Evolutionary conservation across 2,113 vertebrate genomes (phyloP).

Genomic region (Ameiurus melas): DNA sequence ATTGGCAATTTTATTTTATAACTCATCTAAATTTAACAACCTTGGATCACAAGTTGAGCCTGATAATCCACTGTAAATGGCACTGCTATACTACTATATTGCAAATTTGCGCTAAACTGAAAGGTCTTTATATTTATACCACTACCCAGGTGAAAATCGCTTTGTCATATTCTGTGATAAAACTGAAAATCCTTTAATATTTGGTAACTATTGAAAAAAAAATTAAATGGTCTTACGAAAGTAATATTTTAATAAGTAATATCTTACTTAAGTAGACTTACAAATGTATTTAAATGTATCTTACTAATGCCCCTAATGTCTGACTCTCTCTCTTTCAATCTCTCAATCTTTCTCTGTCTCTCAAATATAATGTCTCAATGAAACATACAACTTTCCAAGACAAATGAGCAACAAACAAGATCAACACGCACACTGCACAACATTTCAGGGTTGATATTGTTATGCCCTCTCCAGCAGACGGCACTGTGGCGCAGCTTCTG

Average conservation of each 20-base stretch:
- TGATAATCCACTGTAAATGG: neutral
- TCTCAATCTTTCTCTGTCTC: neutral
- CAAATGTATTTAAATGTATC: neutral
- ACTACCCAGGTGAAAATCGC: neutral
- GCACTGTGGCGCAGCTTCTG: too few relatives aligned
- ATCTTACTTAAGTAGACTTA: neutral
- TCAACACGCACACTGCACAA: too few relatives aligned
- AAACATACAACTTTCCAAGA: neutral
- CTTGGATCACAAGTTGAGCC: neutral
- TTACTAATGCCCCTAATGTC: too few relatives aligned
- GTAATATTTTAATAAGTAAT: neutral
- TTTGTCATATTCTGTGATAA: neutral
- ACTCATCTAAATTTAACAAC: slow-evolving; percentile 13
- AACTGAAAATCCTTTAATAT: too few relatives aligned
- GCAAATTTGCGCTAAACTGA: neutral
- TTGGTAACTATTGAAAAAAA: too few relatives aligned
- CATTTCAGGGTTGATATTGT: too few relatives aligned
- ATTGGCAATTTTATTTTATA: neutral
- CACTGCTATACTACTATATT: neutral
- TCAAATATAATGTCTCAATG: neutral
- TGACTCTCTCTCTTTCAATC: too few relatives aligned
- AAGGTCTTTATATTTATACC: neutral
- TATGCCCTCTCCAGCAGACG: too few relatives aligned
- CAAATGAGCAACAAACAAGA: too few relatives aligned
- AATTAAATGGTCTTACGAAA: neutral